These are phyloP conservation scores for Fissipunctia ypsillon DNA, from an alignment of 2,888 invertebrate genomes.

Conservation along the genomic window DNA sequence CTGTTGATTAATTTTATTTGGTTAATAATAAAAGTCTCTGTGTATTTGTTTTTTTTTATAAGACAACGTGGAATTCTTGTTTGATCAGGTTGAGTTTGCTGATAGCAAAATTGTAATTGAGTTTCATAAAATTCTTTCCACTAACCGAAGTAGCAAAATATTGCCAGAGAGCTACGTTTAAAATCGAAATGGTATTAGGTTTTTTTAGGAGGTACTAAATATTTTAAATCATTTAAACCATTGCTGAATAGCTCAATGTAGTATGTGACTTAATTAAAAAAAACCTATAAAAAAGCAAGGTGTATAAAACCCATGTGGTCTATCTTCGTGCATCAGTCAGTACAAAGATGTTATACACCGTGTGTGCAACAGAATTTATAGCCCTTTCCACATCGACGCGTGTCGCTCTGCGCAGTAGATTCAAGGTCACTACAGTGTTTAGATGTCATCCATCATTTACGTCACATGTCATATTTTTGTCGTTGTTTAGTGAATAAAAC, in stretches of 20 bases:
- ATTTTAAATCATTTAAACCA: not conserved
- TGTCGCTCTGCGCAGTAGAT: not conserved
- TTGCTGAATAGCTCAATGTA: not conserved
- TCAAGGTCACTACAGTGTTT: constrained; percentile 2
- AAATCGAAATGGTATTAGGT: not conserved
- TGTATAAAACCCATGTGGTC: not conserved
- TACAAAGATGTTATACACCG: constrained; percentile 16
- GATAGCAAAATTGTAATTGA: constrained; percentile 12
- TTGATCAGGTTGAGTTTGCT: constrained; percentile 27
- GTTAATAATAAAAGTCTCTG: constrained; percentile 9
- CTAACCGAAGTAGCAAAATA: not conserved
- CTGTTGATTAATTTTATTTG: constrained; percentile 33
- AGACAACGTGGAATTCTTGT: constrained; percentile 29
- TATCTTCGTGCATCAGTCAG: constrained; percentile 16
- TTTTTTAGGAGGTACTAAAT: not conserved
- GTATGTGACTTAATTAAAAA: not conserved
- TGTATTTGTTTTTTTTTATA: constrained; percentile 37
- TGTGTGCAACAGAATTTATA: constrained; percentile 19
- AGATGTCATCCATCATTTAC: not conserved
- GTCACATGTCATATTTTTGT: not conserved
- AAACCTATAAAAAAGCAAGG: not conserved
- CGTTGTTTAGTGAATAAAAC: too few relatives aligned
- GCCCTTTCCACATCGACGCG: not conserved
- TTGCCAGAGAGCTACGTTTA: not conserved
- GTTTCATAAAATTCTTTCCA: constrained; percentile 21